Conservation (phyloP, 2,888 invertebrate genomes). For the Tinea pellionella region DNA sequence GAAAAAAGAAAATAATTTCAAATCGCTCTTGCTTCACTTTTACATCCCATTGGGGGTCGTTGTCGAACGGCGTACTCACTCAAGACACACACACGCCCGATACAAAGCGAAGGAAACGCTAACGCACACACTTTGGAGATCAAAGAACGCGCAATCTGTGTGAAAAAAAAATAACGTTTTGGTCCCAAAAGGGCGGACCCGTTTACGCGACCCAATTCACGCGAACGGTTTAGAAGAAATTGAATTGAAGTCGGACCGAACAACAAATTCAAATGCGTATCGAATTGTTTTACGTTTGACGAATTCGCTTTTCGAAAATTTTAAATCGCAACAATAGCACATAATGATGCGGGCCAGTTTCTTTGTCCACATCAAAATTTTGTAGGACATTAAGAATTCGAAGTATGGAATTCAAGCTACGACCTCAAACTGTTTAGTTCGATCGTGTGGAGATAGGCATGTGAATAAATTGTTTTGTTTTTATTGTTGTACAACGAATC, state of each 20-base stretch:
- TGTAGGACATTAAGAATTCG: conserved; percentile 43
- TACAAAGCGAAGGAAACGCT: conserved; percentile 64
- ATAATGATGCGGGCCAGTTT: conserved; percentile 63
- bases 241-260: conserved; percentile 61
- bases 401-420: conserved; percentile 34
- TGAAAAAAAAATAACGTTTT: conserved; percentile 67
- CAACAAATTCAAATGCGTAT: conserved; percentile 68
- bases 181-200: conserved; percentile 68
- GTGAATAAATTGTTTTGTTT: conserved; percentile 33
- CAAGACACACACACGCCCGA: conserved; percentile 49
- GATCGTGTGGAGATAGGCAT: conserved; percentile 56
- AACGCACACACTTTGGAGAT: conserved; percentile 66
- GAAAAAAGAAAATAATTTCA: conserved; percentile 35
- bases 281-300: conserved; percentile 70
- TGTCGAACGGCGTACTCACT: conserved; percentile 34
- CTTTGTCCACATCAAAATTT: conserved; percentile 54
- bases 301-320: conserved; percentile 64
- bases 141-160: conserved; percentile 67
- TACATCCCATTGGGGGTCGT: conserved; percentile 58
- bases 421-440: conserved; percentile 42
- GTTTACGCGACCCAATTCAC: conserved; percentile 70
- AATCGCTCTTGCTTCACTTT: conserved; percentile 51
- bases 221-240: conserved; percentile 63
- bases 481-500: not conserved
- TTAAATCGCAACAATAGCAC: conserved; percentile 62